Conservation (phyloP, 2,797 vertebrate species). For the Eleutherodactylus coqui region DNA sequence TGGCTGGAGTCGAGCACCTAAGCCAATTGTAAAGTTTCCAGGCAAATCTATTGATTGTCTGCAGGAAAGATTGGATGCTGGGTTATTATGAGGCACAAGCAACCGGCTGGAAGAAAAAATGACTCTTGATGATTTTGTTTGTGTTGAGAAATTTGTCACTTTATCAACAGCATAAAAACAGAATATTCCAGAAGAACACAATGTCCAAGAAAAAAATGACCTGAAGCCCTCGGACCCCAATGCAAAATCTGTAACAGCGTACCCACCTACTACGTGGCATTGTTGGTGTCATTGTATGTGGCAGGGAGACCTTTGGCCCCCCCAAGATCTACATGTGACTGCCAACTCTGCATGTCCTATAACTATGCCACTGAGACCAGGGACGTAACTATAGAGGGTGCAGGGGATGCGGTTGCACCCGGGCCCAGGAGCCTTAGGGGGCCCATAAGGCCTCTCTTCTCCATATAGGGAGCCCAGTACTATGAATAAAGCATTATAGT, state of each 20-base stretch:
- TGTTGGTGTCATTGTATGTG: too few relatives aligned
- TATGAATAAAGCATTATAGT: too few relatives aligned
- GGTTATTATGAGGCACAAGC: constrained; percentile 46
- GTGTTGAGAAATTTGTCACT: background rate
- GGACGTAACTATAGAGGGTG: too few relatives aligned
- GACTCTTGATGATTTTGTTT: background rate
- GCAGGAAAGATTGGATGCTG: constrained; percentile 66
- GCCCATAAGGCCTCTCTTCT: too few relatives aligned
- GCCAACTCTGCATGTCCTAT: too few relatives aligned
- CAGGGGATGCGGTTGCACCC: too few relatives aligned
- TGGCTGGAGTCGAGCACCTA: constrained; percentile 70
- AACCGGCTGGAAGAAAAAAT: background rate
- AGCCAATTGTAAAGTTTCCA: constrained; percentile 73
- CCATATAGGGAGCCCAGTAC: too few relatives aligned
- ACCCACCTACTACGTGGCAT: too few relatives aligned
- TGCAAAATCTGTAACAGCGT: background rate
- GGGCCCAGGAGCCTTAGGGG: too few relatives aligned
- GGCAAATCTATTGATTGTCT: constrained; percentile 80
- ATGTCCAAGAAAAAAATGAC: background rate
- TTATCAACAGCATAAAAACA: background rate
- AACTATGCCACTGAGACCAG: background rate
- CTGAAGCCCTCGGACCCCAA: background rate
- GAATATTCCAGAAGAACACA: background rate
- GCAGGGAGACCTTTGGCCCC: too few relatives aligned
- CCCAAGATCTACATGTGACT: too few relatives aligned